Evolutionary conservation across 2,797 vertebrate species (phyloP).

Genomic region (Coregonus ussuriensis): DNA sequence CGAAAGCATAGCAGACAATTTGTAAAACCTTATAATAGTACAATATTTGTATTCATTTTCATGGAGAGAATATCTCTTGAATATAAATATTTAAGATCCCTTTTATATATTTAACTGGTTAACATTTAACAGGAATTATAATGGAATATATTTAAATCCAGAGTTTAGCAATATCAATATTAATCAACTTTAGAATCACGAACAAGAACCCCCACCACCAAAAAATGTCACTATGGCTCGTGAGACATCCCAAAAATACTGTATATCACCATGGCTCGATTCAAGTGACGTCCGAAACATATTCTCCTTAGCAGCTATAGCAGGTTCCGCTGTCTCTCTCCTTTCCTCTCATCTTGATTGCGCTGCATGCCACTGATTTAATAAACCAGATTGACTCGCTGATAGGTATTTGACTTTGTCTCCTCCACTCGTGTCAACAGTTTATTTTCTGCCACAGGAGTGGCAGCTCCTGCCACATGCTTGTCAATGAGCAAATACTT

Average conservation of each 20-base stretch:
- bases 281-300: neutral
- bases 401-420: constrained; percentile 54
- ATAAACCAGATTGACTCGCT: constrained; percentile 41
- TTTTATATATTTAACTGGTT: neutral
- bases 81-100: no score
- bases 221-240: neutral
- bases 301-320: neutral
- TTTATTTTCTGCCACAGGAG: constrained; percentile 51
- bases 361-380: constrained; percentile 33
- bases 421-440: constrained; percentile 39
- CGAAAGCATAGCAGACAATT: no score
- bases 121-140: neutral
- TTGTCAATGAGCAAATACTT: constrained; percentile 50
- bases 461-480: constrained; percentile 55
- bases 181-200: neutral
- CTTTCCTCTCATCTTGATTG: constrained; percentile 17
- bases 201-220: no score
- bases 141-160: neutral
- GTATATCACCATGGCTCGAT: neutral
- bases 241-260: neutral
- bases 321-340: neutral
- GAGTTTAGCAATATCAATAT: neutral
- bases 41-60: no score
- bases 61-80: no score
- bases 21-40: no score